Evolutionary conservation across 2,888 invertebrate genomes (phyloP).

Genomic region (Mylabris sibirica): DNA sequence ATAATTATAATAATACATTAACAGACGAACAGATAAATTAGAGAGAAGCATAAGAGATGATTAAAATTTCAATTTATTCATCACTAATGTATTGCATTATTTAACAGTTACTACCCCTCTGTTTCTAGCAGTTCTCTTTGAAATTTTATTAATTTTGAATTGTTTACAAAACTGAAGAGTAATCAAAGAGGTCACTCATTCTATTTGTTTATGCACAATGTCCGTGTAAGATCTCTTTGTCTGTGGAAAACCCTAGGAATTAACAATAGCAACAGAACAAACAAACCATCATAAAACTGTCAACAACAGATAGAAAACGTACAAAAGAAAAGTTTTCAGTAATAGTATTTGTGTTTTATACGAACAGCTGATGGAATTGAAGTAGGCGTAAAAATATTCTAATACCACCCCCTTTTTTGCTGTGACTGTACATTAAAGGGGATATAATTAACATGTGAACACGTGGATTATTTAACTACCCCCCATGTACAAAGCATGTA

Average conservation of each 20-base stretch:
- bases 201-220: neutral
- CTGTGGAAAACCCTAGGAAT: neutral
- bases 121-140: neutral
- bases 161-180: neutral
- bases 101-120: neutral
- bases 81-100: constrained; percentile 6
- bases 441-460: constrained; percentile 15
- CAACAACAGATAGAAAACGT: neutral
- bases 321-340: neutral
- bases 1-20: neutral
- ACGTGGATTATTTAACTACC: constrained; percentile 12
- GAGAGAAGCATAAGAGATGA: too few species aligned
- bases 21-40: too few species aligned
- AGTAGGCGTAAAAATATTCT: constrained; percentile 2
- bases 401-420: neutral
- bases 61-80: neutral
- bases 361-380: constrained; percentile 14
- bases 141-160: constrained; percentile 6
- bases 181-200: neutral
- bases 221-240: neutral
- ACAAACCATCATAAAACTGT: neutral
- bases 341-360: neutral
- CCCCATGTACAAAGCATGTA: neutral
- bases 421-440: neutral
- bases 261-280: neutral